Percentiles rank a stretch among this genome's conserved stretches.
phyloP scores from a whole-genome alignment of 1,140 invertebrate species.

The Berghia stephanieae region DNA sequence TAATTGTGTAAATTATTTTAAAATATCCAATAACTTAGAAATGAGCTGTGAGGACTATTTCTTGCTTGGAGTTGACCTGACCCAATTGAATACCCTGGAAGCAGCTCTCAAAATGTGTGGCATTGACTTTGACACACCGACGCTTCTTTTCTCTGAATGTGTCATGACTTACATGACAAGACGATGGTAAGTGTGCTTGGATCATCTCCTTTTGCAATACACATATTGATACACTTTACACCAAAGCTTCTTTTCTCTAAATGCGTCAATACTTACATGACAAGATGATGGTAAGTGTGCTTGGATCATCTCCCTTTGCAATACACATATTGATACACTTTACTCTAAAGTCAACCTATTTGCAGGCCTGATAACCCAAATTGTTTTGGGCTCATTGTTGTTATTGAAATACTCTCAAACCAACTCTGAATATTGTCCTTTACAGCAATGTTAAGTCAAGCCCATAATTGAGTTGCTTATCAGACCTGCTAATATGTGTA shows the following conservation, averaged over 20 bases:
- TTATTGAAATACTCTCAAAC: too few species aligned
- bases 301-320: constrained; percentile 8
- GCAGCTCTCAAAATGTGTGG: constrained; percentile 51
- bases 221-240: too few species aligned
- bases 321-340: too few species aligned
- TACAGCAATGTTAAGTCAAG: too few species aligned
- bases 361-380: too few species aligned
- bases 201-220: constrained; percentile 5
- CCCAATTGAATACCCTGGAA: constrained; percentile 54
- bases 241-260: constrained; percentile 69
- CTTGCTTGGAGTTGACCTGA: constrained; percentile 61
- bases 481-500: too few species aligned
- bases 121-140: constrained; percentile 62
- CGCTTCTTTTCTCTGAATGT: constrained; percentile 69
- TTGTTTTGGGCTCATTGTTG: too few species aligned
- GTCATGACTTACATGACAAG: constrained; percentile 68
- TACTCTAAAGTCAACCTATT: too few species aligned
- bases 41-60: constrained; percentile 51
- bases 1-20: too few species aligned
- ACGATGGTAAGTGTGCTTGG: constrained; percentile 44
- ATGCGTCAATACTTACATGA: constrained; percentile 69
- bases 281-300: constrained; percentile 47
- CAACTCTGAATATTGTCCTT: too few species aligned
- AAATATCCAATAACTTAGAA: too few species aligned
- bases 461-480: too few species aligned